These are phyloP conservation scores for Brachyptera putata DNA, from an alignment of 2,888 invertebrate genomes.

Conservation along the genomic window DNA sequence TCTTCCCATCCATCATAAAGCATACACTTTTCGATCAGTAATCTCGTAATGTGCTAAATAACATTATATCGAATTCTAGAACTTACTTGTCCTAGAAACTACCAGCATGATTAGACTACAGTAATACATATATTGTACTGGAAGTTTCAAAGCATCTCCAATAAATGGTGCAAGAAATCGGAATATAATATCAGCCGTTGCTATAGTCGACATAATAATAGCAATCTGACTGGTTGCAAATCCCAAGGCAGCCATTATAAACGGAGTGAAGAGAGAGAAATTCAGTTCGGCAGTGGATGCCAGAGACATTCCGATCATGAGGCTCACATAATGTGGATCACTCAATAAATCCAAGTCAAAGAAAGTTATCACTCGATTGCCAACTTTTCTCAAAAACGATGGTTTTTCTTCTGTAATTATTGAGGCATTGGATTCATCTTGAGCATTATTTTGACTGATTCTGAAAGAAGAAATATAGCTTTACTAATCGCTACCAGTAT, in stretches of 20 bases:
- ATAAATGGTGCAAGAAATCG: constrained; percentile 62
- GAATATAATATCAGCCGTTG: constrained; percentile 58
- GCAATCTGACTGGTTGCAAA: constrained; percentile 58
- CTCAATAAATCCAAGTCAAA: constrained; percentile 63
- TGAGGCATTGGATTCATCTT: too few relatives aligned
- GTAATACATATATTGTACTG: constrained; percentile 61
- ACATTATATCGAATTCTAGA: not conserved
- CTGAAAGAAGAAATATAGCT: too few relatives aligned
- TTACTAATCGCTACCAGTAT: too few relatives aligned
- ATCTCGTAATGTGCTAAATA: not conserved
- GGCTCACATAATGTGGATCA: constrained; percentile 63
- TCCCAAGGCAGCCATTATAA: constrained; percentile 60
- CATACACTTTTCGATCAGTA: not conserved
- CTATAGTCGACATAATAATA: constrained; percentile 58
- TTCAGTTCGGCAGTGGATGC: constrained; percentile 66
- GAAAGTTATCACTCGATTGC: constrained; percentile 52
- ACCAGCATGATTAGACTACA: constrained; percentile 57
- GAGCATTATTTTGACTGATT: too few relatives aligned
- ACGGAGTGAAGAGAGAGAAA: constrained; percentile 61
- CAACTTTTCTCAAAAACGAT: too few relatives aligned
- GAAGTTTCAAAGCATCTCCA: constrained; percentile 57
- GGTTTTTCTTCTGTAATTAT: too few relatives aligned
- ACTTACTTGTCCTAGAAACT: constrained; percentile 59
- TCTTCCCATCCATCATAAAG: too few relatives aligned
- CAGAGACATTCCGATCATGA: constrained; percentile 62